Percentiles rank a stretch among this genome's conserved stretches.
Evolutionary conservation across 2,888 invertebrate species (phyloP).

Genomic region (Theretra japonica): DNA sequence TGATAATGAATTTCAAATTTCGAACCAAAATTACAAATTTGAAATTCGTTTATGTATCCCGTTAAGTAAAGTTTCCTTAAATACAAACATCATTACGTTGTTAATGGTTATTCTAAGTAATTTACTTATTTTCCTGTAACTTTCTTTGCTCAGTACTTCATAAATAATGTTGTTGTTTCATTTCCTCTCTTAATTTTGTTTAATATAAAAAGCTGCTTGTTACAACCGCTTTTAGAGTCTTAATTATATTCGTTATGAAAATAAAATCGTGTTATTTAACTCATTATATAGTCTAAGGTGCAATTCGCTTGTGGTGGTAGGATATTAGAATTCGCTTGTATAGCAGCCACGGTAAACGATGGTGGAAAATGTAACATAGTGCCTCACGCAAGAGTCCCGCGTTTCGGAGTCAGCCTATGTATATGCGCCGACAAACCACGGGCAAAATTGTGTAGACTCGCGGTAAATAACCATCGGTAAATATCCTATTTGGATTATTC

Average conservation of each 20-base stretch:
- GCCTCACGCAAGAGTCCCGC: no score
- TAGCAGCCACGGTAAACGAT: no score
- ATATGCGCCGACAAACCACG: no score
- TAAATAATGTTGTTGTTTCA: constrained; percentile 2
- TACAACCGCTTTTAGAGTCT: not conserved
- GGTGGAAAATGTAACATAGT: no score
- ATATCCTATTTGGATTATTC: no score
- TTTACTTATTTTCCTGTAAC: not conserved
- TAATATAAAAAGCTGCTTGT: not conserved
- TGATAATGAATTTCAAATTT: no score
- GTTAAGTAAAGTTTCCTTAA: not conserved
- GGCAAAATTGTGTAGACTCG: no score
- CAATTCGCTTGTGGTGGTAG: no score
- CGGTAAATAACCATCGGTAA: no score
- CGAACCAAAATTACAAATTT: no score
- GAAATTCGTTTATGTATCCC: not conserved
- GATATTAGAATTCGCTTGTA: no score
- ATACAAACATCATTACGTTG: not conserved
- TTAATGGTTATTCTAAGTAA: constrained; percentile 2
- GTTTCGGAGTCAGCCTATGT: no score
- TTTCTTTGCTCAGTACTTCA: not conserved
- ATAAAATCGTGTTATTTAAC: not conserved
- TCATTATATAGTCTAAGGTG: not conserved
- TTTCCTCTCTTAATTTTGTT: not conserved
- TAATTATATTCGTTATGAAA: not conserved